Conservation (phyloP, 2,888 invertebrate species). For the Petrolisthes cinctipes region DNA sequence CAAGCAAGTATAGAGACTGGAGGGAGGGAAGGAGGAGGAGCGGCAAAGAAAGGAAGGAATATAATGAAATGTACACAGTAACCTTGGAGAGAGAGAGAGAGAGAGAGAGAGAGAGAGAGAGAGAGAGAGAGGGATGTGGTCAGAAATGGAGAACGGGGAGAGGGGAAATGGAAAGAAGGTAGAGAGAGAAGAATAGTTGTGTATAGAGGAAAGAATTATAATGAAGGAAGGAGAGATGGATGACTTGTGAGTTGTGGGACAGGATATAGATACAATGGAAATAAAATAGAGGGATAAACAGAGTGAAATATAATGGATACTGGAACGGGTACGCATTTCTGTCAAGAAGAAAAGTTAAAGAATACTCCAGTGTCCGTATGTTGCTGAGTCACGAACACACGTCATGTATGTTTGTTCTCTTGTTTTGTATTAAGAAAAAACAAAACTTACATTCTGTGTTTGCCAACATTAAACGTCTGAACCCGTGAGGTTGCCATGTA, state of each 20-base stretch:
- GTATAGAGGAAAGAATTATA: too few relatives aligned
- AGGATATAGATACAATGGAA: background rate
- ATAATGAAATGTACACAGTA: background rate
- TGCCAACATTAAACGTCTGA: too few relatives aligned
- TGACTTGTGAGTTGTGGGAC: background rate
- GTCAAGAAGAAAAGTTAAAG: background rate
- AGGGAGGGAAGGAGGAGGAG: background rate
- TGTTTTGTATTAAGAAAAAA: too few relatives aligned
- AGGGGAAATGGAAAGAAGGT: background rate
- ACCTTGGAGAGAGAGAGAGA: background rate
- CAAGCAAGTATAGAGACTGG: background rate
- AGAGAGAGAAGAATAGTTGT: background rate
- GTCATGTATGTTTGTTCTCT: too few relatives aligned
- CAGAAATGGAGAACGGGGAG: background rate
- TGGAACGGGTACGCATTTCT: background rate
- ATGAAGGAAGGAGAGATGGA: background rate
- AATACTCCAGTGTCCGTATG: background rate
- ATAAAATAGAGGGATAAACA: background rate
- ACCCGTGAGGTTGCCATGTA: too few relatives aligned
- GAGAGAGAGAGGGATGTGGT: background rate
- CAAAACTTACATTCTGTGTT: too few relatives aligned
- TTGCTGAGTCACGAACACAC: too few relatives aligned
- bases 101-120: background rate
- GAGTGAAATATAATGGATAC: background rate
- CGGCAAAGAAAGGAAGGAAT: background rate